Base-by-base conservation (phyloP, 2,113 vertebrate genomes). In the Xiphophorus couchianus region DNA sequence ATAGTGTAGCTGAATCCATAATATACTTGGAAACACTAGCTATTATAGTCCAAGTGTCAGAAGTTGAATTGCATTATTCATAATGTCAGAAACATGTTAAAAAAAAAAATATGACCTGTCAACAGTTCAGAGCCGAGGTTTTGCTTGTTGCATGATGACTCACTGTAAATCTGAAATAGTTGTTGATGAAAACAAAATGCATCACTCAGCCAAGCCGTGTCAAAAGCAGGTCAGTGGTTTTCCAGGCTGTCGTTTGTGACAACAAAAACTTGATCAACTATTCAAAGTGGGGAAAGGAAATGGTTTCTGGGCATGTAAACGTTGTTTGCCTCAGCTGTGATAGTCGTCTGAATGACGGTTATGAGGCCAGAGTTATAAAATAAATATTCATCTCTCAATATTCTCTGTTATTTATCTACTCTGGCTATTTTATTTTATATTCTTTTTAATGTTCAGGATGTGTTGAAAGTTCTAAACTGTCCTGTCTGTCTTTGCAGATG, bases 221-320 rank as follows among this genome's bases (percentile, higher is more conserved):
- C 73, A 71, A 84, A 83, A 77, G 73, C 17, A 30, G 81, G 72
- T 84, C 79, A 84, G 77, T 54, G 60, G 77, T 71, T 84, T 81
- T 48, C 65, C 69, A 63, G 33, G 67, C 74, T 62, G 61, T 74
- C 22, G 30, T 73, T 37, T 48, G 64, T 68, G 62, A 77, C 71
- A 3, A 10, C 51, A 54, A 80, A 65, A 65, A 63, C 1, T 22
- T 30, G 74, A 69, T 48, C 72, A 71, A 78, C 17, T 69, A 33
- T 37, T 78, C 69, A 78, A 51, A 77, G 70, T 80, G 80, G 67
- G 60, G 86, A 71, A 35, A 70, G 62, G 66, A 82, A 71, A 25
- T 4, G 5, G 73, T 58, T 72, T 74, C 30, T 42, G 73, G 62
- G 60, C n/a, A 33, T 85, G 77, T 66, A 68, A 70, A 64, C 62